These are phyloP conservation scores for Saguinus imperator DNA, from an alignment of 2,113 vertebrate genomes.

Conservation along the genomic window DNA sequence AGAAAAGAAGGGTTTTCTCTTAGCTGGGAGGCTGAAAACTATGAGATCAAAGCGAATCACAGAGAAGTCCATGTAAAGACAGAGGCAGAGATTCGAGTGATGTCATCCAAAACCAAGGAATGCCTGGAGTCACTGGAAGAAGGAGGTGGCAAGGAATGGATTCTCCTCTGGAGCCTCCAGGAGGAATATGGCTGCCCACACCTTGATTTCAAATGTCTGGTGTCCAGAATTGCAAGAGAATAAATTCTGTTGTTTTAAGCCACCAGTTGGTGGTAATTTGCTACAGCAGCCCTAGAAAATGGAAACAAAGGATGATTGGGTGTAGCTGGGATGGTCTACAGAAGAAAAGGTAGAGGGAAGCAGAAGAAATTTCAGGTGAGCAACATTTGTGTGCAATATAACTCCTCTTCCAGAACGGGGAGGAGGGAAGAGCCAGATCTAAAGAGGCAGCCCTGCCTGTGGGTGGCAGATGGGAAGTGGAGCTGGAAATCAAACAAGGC, in stretches of 20 bases:
- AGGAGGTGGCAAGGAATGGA: not conserved
- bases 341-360: not conserved
- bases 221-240: not conserved
- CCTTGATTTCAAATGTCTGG: not conserved
- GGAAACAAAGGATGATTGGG: fast-evolving
- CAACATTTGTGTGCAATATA: fast-evolving
- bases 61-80: not conserved
- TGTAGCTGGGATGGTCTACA: not conserved
- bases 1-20: not conserved
- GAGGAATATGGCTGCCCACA: not conserved
- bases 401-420: not conserved
- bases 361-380: not conserved
- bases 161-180: not conserved
- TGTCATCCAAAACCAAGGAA: not conserved
- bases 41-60: not conserved
- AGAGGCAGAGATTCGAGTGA: not conserved
- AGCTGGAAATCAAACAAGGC: constrained; percentile 20
- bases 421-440: no score
- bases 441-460: not conserved
- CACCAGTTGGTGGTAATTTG: not conserved
- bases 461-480: constrained; percentile 21
- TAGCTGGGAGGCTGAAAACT: no score
- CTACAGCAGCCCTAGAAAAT: not conserved
- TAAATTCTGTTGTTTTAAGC: not conserved
- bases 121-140: not conserved